Evolutionary conservation across 2,888 invertebrate species (phyloP).

Genomic region (Calameuta idolon): DNA sequence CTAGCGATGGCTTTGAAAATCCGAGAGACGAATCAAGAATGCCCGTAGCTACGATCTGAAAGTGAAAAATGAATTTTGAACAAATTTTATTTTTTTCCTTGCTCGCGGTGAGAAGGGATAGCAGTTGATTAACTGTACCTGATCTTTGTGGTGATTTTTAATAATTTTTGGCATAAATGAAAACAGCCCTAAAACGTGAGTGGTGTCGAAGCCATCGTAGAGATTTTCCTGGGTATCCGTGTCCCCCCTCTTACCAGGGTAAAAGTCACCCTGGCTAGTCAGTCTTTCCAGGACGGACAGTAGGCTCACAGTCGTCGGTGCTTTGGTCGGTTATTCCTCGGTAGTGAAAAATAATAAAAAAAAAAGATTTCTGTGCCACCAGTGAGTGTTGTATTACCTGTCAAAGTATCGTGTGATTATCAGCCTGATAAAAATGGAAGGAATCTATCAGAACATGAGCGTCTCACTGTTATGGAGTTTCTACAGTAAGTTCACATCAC

Average conservation of each 20-base stretch:
- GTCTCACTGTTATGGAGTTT: constrained; percentile 60
- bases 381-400: constrained; percentile 12
- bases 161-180: not conserved
- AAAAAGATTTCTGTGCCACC: constrained; percentile 11
- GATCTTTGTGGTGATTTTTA: not conserved
- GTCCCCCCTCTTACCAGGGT: constrained; percentile 41
- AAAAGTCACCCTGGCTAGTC: constrained; percentile 53
- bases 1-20: constrained; percentile 8
- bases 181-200: not conserved
- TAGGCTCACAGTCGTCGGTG: constrained; percentile 60
- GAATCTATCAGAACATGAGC: constrained; percentile 62
- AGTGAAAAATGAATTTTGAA: not conserved
- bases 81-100: not conserved
- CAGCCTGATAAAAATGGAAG: not conserved
- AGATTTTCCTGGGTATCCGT: constrained; percentile 35
- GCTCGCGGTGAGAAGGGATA: not conserved
- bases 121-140: not conserved
- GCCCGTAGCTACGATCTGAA: not conserved
- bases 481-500: constrained; percentile 47
- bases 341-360: not conserved
- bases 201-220: constrained; percentile 33
- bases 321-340: constrained; percentile 46
- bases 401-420: not conserved
- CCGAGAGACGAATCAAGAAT: not conserved
- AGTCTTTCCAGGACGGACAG: constrained; percentile 47